Evolutionary conservation across 2,888 invertebrate species (phyloP).

Genomic region (Drosophila hamatofila): DNA sequence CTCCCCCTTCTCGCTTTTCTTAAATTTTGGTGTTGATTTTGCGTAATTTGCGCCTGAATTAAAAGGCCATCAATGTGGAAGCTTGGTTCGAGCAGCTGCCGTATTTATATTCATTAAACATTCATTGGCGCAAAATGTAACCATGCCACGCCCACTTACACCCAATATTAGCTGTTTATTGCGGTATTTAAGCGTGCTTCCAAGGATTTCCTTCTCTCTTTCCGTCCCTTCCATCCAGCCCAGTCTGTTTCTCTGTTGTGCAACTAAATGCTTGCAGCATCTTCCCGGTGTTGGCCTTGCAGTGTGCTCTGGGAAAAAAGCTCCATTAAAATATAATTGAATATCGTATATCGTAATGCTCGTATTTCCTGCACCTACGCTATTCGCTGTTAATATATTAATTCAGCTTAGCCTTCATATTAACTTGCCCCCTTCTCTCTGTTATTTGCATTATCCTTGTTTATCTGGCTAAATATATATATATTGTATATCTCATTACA

Average conservation of each 20-base stretch:
- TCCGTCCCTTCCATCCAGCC: background rate
- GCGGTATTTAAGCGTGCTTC: background rate
- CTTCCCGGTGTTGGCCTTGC: constrained; percentile 8
- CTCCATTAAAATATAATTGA: constrained; percentile 7
- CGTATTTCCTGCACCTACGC: background rate
- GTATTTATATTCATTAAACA: constrained; percentile 76
- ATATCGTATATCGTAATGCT: constrained; percentile 9
- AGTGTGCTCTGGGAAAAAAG: background rate
- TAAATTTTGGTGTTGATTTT: constrained; percentile 71
- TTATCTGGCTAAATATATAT: background rate
- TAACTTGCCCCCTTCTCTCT: background rate
- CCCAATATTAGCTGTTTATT: constrained; percentile 27
- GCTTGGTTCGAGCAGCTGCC: constrained; percentile 34
- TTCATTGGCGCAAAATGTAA: constrained; percentile 57
- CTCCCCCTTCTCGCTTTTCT: background rate
- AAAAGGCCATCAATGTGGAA: constrained; percentile 71
- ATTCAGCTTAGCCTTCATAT: background rate
- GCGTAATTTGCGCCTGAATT: constrained; percentile 74
- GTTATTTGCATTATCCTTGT: background rate
- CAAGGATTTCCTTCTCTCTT: background rate
- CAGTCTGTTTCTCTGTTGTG: background rate
- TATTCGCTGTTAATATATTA: background rate
- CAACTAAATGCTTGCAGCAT: background rate
- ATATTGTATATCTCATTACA: background rate
- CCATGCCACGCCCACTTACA: background rate